Conservation (phyloP, 92 coral and sea anemone genomes). For the Bergia sp. region DNA sequence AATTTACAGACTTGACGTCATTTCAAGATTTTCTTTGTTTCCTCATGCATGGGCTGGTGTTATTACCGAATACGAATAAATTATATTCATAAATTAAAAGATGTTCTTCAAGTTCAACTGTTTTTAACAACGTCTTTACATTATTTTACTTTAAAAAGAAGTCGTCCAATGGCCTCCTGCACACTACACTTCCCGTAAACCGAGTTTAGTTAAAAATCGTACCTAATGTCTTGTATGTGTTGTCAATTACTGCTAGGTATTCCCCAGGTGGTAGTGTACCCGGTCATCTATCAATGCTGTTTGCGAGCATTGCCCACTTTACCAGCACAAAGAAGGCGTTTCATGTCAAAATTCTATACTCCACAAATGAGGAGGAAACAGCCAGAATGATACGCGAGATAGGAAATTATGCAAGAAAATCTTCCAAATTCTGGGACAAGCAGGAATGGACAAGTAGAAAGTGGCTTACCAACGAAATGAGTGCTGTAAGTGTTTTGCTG, state of each 20-base stretch:
- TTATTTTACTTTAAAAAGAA: no score
- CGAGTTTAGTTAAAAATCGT: background rate
- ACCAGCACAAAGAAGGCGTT: slow-evolving; percentile 59
- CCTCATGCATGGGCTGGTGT: no score
- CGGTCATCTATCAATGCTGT: slow-evolving; percentile 73
- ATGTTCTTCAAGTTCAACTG: no score
- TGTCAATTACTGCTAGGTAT: slow-evolving; percentile 36
- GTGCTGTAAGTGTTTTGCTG: slow-evolving; percentile 58
- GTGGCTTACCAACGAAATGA: slow-evolving; percentile 92
- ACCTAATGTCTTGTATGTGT: background rate
- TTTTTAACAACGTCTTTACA: no score
- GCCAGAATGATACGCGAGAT: slow-evolving; percentile 80
- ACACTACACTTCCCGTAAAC: no score
- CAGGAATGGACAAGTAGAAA: slow-evolving; percentile 87
- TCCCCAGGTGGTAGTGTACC: slow-evolving; percentile 59
- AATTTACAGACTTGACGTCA: no score
- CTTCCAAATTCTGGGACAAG: slow-evolving; percentile 77
- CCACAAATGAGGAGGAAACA: slow-evolving; percentile 68
- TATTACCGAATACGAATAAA: no score
- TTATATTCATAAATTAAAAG: no score
- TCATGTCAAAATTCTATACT: slow-evolving; percentile 78
- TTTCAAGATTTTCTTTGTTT: no score
- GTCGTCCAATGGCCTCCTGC: no score
- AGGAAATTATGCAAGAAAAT: slow-evolving; percentile 74
- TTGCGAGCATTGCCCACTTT: slow-evolving; percentile 81